Percentiles rank a stretch among this genome's conserved stretches.
phyloP scores from a whole-genome alignment of 2,797 vertebrate genomes.

The Falco novaeseelandiae region DNA sequence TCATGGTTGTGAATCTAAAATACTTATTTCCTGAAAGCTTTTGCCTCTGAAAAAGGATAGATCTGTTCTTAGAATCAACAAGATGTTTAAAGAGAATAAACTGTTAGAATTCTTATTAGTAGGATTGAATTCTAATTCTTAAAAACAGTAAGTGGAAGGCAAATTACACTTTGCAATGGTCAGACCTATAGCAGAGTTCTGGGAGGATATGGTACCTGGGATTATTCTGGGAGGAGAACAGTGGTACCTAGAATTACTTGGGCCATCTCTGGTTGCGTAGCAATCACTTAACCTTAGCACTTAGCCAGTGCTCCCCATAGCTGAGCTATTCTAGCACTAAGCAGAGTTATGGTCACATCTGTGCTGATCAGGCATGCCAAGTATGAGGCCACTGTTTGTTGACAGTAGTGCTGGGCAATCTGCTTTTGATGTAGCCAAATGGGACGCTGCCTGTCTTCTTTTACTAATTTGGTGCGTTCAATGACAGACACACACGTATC shows the following conservation, averaged over 20 bases:
- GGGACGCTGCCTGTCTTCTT: neutral
- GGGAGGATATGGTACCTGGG: neutral
- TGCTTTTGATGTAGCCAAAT: neutral
- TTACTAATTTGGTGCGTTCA: neutral
- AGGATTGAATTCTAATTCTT: neutral
- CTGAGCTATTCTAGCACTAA: neutral
- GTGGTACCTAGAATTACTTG: neutral
- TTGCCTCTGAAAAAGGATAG: neutral
- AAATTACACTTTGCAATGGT: neutral
- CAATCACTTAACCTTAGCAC: neutral
- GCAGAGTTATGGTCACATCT: neutral
- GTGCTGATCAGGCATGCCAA: neutral
- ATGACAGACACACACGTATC: neutral
- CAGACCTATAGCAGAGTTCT: neutral
- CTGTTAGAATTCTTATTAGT: neutral
- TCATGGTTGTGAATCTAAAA: neutral
- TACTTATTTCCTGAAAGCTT: neutral
- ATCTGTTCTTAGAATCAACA: neutral
- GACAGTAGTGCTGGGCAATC: neutral
- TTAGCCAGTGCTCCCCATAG: neutral
- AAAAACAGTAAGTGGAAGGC: neutral
- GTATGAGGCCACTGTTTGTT: neutral
- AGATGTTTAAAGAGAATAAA: neutral
- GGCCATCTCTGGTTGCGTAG: neutral
- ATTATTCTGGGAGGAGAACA: neutral